Base-by-base conservation (phyloP, 2,113 vertebrate species). In the Maylandia zebra region DNA sequence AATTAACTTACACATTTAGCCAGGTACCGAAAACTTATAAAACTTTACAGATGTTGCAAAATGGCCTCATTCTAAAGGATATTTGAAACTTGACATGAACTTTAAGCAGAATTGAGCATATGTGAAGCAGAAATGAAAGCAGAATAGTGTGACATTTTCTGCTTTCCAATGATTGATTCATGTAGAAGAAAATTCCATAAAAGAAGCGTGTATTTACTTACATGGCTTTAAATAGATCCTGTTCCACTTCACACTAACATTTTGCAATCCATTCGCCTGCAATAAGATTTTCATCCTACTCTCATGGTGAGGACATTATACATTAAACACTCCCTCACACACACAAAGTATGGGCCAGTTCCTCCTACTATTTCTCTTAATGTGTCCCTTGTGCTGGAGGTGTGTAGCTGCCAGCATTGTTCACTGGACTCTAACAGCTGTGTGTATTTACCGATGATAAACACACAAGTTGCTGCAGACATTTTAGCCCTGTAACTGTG, bases 401-500 rank as follows among this genome's bases (percentile, higher is more conserved):
- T 93, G 89, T 86, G 85, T 83, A 86, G 94, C 95, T 94, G 92
- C 94, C 94, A 94, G 94, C 93, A 96, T 96, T 96, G 94, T 96
- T 95, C 94, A 84, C 94, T 43, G 90, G 87, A 93, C 74, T 22
- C 91, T 90, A 71, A 85, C 94, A 95, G 95, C 95, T 95, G 95
- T 94, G 92, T 91, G 90, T 90, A 86, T 89, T 95, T 94, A 93
- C 89, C 34, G n/a, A 81, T 88, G 59, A 91, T 91, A 92, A 92
- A 91, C 85, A 89, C 88, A 88, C 71, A 69, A 83, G 38, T 88
- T 71, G 61, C 52, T 56, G 86, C 55, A 38, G 81, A 84, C 57
- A 41, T 86, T 90, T 52, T 22, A 55, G 81, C 79, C 61, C 32
- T 19, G 55, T 78, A 74, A 24, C 79, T 82, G 85, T 52, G 9